Base-by-base conservation (phyloP, 2,888 invertebrate genomes). In the Leptarthrus brevirostris region DNA sequence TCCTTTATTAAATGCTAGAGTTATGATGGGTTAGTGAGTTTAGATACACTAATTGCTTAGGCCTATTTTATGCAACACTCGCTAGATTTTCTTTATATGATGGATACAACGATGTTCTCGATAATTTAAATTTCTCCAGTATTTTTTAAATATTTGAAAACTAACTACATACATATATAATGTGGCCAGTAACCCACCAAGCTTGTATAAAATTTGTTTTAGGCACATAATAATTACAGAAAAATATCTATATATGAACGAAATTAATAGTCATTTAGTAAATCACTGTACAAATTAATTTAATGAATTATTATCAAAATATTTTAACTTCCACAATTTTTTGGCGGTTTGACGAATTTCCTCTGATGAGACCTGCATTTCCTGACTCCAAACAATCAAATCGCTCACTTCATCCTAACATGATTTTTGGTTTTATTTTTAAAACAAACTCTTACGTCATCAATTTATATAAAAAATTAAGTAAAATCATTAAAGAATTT, bases 361-460 rank as follows among this genome's bases (percentile, higher is more conserved):
- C 64, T 70, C 61, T 44, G 75, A 74, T 74, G 74, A 72, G 30
- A 66, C 54, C 72, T 75, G 74, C 74, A 75, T 77, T 73, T 75
- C 74, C 64, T 75, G 69, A 73, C 75, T 75, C 76, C 76, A 77
- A 20, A 47, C 69, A 47, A 77, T 66, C 58, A 75, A 73, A 72
- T 66, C 58, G 66, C 53, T 74, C 58, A 77, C 54, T 74, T 77
- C 73, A 53, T 74, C 75, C 76, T 76, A 36, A 44, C 47, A 54
- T 49, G 61, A 49, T 58, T 52, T 36, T 64, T 30, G 61, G 36
- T 61, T 73, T 52, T 64, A 40, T 73, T 66, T 53, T 40, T 22
- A n/a, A n/a, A n/a, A n/a, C n/a, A n/a, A n/a, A 64, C 36, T 40
- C 64, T 18, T 64, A 64, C 30, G 58, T 58, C n/a, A 34, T 58